These are phyloP conservation scores for Caenorhabditis sp. DNA, from an alignment of 2,888 invertebrate genomes.

Conservation along the genomic window DNA sequence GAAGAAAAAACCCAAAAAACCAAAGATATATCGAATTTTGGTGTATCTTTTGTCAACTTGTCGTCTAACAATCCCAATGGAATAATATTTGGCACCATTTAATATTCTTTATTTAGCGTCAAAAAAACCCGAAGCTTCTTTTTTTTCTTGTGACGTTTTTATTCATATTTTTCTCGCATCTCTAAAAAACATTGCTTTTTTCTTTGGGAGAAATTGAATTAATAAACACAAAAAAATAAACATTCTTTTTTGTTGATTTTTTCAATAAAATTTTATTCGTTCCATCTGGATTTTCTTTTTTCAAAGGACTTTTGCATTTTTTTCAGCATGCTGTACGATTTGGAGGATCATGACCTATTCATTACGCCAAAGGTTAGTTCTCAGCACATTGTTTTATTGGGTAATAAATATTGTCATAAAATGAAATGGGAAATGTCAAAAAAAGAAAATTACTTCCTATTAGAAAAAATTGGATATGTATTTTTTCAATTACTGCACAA, in stretches of 20 bases:
- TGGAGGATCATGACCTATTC: slow-evolving; percentile 65
- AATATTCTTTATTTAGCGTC: slow-evolving; percentile 44
- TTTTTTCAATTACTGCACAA: too few species aligned
- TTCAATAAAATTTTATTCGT: background rate
- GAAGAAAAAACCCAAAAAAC: slow-evolving; percentile 38
- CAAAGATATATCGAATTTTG: slow-evolving; percentile 16
- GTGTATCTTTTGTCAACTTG: slow-evolving; percentile 40
- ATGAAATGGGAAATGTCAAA: background rate
- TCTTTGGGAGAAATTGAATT: background rate
- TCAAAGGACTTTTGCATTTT: slow-evolving; percentile 1
- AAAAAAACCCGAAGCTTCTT: background rate
- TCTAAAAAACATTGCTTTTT: background rate
- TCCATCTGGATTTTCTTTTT: slow-evolving; percentile 25
- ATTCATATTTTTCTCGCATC: background rate
- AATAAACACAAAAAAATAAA: background rate
- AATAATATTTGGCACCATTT: slow-evolving; percentile 47
- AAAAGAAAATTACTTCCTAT: background rate
- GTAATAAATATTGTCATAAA: background rate
- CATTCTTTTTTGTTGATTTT: background rate
- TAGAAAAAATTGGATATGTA: too few species aligned
- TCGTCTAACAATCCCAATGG: slow-evolving; percentile 34
- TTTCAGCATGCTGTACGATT: slow-evolving; percentile 46
- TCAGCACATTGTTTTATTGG: too few species aligned
- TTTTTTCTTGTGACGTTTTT: slow-evolving; percentile 9
- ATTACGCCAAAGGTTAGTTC: slow-evolving; percentile 55